These are phyloP conservation scores for Brachionichthys hirsutus DNA, from an alignment of 2,113 vertebrate species.

Conservation along the genomic window DNA sequence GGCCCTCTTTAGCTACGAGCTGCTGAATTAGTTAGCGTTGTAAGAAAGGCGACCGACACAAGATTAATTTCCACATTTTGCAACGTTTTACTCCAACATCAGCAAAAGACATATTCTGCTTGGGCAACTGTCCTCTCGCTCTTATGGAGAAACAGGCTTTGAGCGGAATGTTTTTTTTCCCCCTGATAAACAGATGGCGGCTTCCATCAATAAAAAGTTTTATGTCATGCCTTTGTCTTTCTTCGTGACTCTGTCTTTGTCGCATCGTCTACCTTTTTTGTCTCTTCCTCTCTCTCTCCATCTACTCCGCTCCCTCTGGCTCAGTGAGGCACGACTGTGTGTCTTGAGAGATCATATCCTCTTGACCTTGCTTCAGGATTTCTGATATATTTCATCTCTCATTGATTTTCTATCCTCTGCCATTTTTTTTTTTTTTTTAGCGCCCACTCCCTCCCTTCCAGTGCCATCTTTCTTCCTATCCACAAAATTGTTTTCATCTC, in stretches of 20 bases:
- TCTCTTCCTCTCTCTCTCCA: conserved; percentile 26
- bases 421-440: conserved; percentile 67
- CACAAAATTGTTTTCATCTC: conserved; percentile 75
- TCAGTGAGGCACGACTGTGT: conserved; percentile 67
- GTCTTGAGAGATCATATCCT: conserved; percentile 78
- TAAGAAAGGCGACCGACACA: conserved; percentile 49
- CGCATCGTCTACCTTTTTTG: conserved; percentile 19
- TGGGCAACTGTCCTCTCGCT: conserved; percentile 19
- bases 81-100: conserved; percentile 43
- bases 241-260: conserved; percentile 16
- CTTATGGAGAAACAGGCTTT: conserved; percentile 39
- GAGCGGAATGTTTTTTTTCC: conserved; percentile 30
- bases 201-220: conserved; percentile 54
- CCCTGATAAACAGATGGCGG: conserved; percentile 56
- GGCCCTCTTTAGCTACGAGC: conserved; percentile 54
- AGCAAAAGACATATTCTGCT: conserved; percentile 37
- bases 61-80: conserved; percentile 55
- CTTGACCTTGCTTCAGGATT: conserved; percentile 80
- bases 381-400: conserved; percentile 78
- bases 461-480: conserved; percentile 60
- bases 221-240: conserved; percentile 57
- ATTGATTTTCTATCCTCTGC: conserved; percentile 76
- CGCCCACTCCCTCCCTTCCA: conserved; percentile 48
- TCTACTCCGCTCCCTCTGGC: conserved; percentile 44
- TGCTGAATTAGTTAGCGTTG: conserved; percentile 61